phyloP scores from a whole-genome alignment of 2,113 vertebrate genomes.

The Leiothrix lutea region DNA sequence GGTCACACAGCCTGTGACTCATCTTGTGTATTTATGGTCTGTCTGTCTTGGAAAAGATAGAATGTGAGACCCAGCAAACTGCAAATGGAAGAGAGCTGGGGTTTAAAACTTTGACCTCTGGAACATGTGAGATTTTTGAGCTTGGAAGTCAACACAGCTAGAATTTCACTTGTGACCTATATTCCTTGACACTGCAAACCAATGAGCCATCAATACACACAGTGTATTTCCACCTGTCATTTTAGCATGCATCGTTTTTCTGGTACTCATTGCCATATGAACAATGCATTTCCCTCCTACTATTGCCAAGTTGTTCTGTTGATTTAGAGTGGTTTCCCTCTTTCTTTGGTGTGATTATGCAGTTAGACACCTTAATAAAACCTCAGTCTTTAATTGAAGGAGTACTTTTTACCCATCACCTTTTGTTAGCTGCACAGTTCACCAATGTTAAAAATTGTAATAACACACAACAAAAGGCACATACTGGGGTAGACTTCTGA shows the following conservation, averaged over 20 bases:
- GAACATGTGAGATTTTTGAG: neutral
- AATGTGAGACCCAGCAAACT: neutral
- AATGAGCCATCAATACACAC: neutral
- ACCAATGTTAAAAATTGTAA: accelerated
- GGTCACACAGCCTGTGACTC: neutral
- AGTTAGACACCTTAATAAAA: neutral
- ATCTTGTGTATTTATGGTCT: neutral
- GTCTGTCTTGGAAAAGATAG: neutral
- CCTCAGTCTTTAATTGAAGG: neutral
- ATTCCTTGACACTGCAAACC: neutral
- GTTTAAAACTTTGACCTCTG: neutral
- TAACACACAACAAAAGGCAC: neutral
- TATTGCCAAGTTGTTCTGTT: neutral
- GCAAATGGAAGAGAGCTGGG: neutral
- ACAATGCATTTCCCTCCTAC: neutral
- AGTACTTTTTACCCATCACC: neutral
- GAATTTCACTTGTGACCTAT: neutral
- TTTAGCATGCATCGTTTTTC: neutral
- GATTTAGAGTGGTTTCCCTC: neutral
- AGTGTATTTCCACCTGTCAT: neutral
- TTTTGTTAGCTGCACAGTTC: neutral
- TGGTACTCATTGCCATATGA: neutral
- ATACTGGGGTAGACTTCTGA: neutral
- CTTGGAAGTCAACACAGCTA: neutral
- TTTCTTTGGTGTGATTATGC: neutral